A percentile compares a stretch with the other conserved stretches of the same genome.
Conservation (phyloP, 1,140 invertebrate species). For the Sweltsa coloradensis region DNA sequence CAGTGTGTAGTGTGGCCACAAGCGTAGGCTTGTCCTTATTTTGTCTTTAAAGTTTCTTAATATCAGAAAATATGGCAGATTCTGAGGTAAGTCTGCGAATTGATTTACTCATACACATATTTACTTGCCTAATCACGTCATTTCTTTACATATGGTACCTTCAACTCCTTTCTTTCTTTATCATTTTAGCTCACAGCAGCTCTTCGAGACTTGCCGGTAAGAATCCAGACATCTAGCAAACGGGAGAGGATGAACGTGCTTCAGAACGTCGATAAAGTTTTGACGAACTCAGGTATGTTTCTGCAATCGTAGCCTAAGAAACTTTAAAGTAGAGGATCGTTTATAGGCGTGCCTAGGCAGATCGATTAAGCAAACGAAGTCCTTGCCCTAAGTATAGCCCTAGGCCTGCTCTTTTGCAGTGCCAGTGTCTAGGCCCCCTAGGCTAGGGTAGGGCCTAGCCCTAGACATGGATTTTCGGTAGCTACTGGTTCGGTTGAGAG, state of each 20-base stretch:
- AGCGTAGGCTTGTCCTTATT: too few relatives aligned
- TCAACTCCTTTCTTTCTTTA: slow-evolving; percentile 27
- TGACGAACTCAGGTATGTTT: slow-evolving; percentile 56
- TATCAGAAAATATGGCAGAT: too few relatives aligned
- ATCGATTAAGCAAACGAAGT: not conserved
- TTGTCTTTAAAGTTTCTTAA: too few relatives aligned
- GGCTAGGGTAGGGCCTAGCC: slow-evolving; percentile 9
- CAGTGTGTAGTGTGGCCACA: too few relatives aligned
- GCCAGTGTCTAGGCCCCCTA: slow-evolving; percentile 10
- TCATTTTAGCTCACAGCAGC: slow-evolving; percentile 46
- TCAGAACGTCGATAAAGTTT: slow-evolving; percentile 54
- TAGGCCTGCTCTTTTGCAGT: not conserved
- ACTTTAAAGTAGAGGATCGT: not conserved
- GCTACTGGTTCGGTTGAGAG: too few relatives aligned
- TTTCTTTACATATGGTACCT: slow-evolving; percentile 15
- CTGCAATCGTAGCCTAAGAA: slow-evolving; percentile 7
- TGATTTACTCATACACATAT: too few relatives aligned
- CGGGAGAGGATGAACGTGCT: slow-evolving; percentile 58
- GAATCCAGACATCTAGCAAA: slow-evolving; percentile 61
- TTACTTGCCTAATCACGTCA: too few relatives aligned
- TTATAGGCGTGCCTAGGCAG: not conserved
- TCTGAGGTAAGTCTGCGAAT: too few relatives aligned
- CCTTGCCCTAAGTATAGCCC: not conserved
- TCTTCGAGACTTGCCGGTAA: slow-evolving; percentile 66
- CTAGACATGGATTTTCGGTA: slow-evolving; percentile 7